Conservation (phyloP, 2,888 invertebrate species). For the Girardia tigrina region DNA sequence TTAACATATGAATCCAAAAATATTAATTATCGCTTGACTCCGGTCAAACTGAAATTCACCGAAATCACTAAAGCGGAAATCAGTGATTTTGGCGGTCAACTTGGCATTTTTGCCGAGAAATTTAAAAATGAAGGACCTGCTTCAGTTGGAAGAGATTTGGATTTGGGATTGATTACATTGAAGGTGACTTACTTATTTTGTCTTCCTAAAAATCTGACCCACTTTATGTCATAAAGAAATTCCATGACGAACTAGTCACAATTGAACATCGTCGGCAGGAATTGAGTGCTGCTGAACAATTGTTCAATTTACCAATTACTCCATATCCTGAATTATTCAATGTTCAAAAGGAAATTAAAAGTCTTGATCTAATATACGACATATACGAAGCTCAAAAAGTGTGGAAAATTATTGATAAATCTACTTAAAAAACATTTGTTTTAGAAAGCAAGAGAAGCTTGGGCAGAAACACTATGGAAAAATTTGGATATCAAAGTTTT, state of each 20-base stretch:
- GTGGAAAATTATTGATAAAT: constrained; percentile 5
- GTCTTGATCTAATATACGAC: constrained; percentile 62
- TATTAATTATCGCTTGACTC: constrained; percentile 51
- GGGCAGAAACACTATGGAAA: constrained; percentile 75
- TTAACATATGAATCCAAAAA: constrained; percentile 50
- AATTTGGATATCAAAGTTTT: constrained; percentile 70
- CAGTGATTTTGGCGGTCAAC: constrained; percentile 56
- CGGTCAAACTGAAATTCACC: constrained; percentile 73
- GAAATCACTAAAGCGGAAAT: constrained; percentile 67
- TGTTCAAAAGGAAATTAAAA: constrained; percentile 51
- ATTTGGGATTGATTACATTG: constrained; percentile 54
- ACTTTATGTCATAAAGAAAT: constrained; percentile 48
- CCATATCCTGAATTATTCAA: constrained; percentile 64
- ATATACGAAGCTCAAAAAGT: constrained; percentile 65
- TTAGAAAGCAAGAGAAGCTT: constrained; percentile 60
- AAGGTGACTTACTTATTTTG: constrained; percentile 17
- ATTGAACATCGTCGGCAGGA: constrained; percentile 59
- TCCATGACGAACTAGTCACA: constrained; percentile 57
- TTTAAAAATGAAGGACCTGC: constrained; percentile 68
- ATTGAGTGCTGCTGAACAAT: constrained; percentile 63
- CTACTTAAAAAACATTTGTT: constrained; percentile 30
- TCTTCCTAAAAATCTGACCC: neutral
- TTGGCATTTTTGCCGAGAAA: constrained; percentile 60
- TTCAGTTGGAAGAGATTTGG: constrained; percentile 64
- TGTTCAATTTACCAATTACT: constrained; percentile 72